Conservation (phyloP, 2,888 invertebrate species). For the Xestoiulus laeticollis region DNA sequence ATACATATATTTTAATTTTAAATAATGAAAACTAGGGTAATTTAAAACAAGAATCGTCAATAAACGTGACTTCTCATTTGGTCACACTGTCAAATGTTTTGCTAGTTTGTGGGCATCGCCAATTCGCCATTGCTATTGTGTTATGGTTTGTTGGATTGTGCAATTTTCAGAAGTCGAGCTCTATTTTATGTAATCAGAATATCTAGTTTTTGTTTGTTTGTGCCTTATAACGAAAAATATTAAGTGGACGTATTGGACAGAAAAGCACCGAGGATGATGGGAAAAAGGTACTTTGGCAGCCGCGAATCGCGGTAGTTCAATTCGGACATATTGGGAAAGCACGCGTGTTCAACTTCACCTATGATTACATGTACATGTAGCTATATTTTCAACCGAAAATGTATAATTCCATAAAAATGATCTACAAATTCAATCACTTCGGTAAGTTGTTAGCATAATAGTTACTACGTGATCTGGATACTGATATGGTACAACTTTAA, state of each 20-base stretch:
- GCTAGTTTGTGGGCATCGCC: too few relatives aligned
- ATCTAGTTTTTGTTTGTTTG: not conserved
- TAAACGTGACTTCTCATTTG: too few relatives aligned
- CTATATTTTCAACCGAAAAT: not conserved
- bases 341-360: not conserved
- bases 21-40: too few relatives aligned
- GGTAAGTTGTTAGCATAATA: not conserved
- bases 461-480: not conserved
- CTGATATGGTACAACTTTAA: not conserved
- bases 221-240: not conserved
- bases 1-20: too few relatives aligned
- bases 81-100: not conserved
- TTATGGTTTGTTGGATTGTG: not conserved
- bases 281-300: not conserved
- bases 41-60: too few relatives aligned
- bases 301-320: not conserved
- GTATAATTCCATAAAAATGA: not conserved
- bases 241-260: not conserved
- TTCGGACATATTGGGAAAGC: not conserved
- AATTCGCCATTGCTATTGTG: not conserved
- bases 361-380: too few relatives aligned
- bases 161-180: not conserved
- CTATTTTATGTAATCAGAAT: not conserved
- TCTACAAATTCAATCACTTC: not conserved
- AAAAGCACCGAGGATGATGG: not conserved